A percentile compares a stretch with the other conserved stretches of the same genome.
Conservation (phyloP, 2,113 vertebrate species). For the Crotalus viridis region DNA sequence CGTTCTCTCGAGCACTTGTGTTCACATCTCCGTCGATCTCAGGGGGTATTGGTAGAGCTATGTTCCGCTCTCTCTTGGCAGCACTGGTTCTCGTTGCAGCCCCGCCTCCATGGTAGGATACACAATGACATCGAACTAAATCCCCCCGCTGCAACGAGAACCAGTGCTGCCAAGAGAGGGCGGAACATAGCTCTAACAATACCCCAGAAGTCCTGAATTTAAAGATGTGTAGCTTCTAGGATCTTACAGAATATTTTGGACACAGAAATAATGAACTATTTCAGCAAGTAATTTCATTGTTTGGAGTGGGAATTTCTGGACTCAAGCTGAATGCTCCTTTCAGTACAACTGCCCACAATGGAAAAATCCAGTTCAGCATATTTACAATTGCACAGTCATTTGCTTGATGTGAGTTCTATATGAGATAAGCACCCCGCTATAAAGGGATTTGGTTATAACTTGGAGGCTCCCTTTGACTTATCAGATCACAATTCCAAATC, state of each 20-base stretch:
- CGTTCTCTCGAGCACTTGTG: no score
- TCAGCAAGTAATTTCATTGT: not conserved
- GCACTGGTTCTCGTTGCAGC: no score
- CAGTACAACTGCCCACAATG: not conserved
- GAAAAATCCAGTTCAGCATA: not conserved
- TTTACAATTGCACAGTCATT: not conserved
- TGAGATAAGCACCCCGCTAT: not conserved
- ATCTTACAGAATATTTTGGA: not conserved
- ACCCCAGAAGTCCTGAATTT: not conserved
- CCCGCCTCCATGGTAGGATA: no score
- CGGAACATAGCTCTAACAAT: no score
- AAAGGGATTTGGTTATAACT: not conserved
- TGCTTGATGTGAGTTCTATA: not conserved
- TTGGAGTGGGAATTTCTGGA: not conserved
- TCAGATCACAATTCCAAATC: not conserved
- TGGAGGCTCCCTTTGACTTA: not conserved
- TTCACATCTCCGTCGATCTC: no score
- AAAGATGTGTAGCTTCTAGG: not conserved
- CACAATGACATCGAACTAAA: no score
- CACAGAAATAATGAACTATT: not conserved
- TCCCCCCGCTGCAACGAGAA: no score
- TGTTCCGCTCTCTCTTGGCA: no score
- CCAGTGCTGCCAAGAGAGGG: no score
- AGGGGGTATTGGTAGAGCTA: no score
- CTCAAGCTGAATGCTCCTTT: not conserved